A percentile compares a stretch with the other conserved stretches of the same genome.
These are phyloP conservation scores for Trichogramma dendrolimi DNA, from an alignment of 2,888 invertebrate genomes.

Conservation along the genomic window DNA sequence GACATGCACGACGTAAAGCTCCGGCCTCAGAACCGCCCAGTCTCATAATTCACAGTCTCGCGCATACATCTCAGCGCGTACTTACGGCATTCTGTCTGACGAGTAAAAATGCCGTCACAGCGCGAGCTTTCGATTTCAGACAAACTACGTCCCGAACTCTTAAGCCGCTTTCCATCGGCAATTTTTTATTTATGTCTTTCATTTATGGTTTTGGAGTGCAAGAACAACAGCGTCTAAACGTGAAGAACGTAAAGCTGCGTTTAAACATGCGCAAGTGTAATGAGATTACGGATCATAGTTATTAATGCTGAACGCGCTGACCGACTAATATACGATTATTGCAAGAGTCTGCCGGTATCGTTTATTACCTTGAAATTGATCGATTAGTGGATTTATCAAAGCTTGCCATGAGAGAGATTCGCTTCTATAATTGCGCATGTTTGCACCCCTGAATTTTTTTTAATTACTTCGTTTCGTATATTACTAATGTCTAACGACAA, in stretches of 20 bases:
- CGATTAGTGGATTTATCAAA: constrained; percentile 16
- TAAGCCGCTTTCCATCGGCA: no score
- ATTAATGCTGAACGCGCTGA: not conserved
- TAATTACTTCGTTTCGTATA: no score
- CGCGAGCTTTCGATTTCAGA: constrained; percentile 20
- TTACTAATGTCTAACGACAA: no score
- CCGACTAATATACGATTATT: constrained; percentile 20
- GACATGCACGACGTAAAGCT: no score
- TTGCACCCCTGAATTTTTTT: not conserved
- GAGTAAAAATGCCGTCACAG: no score
- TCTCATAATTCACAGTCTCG: no score
- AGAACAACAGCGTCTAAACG: not conserved
- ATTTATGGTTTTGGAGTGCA: no score
- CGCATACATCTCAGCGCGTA: no score
- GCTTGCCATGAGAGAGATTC: not conserved
- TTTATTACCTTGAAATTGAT: constrained; percentile 21
- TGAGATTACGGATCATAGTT: constrained; percentile 6
- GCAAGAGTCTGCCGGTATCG: not conserved
- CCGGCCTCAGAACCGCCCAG: no score
- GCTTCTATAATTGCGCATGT: constrained; percentile 5
- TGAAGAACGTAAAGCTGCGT: not conserved
- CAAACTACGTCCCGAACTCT: no score
- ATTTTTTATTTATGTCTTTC: no score
- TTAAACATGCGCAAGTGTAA: constrained; percentile 4
- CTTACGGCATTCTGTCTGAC: no score